Evolutionary conservation across 2,888 invertebrate genomes (phyloP).

Genomic region (Melieria crassipennis): DNA sequence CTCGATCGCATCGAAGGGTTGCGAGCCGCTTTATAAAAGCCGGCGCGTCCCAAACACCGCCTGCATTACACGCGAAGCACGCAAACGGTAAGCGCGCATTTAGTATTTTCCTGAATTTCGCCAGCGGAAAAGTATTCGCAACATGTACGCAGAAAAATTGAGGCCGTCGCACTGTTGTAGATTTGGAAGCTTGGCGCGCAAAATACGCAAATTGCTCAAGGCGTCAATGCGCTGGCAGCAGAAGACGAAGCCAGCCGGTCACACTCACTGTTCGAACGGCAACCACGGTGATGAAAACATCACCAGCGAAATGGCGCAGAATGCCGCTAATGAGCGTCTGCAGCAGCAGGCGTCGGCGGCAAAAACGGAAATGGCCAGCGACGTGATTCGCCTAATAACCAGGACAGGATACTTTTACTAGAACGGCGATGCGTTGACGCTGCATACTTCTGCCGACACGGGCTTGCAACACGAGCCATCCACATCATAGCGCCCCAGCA

Average conservation of each 20-base stretch:
- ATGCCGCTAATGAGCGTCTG: slow-evolving; percentile 60
- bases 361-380: slow-evolving; percentile 15
- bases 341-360: not conserved
- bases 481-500: not conserved
- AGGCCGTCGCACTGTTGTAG: too few relatives aligned
- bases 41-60: too few relatives aligned
- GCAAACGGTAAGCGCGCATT: too few relatives aligned
- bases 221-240: not conserved
- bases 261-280: not conserved
- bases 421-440: slow-evolving; percentile 33
- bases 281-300: slow-evolving; percentile 21
- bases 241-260: not conserved
- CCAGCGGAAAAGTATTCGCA: too few relatives aligned
- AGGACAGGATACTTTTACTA: slow-evolving; percentile 60
- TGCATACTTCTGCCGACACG: slow-evolving; percentile 16
- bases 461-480: not conserved
- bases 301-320: slow-evolving; percentile 58
- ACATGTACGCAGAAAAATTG: too few relatives aligned
- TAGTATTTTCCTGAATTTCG: too few relatives aligned
- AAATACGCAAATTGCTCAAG: slow-evolving; percentile 20
- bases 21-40: too few relatives aligned
- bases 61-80: too few relatives aligned
- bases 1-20: too few relatives aligned
- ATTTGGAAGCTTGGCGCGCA: not conserved
- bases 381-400: slow-evolving; percentile 55